A percentile compares a stretch with the other conserved stretches of the same genome.
phyloP scores from a whole-genome alignment of 2,113 vertebrate genomes.

The Semnornis frantzii region DNA sequence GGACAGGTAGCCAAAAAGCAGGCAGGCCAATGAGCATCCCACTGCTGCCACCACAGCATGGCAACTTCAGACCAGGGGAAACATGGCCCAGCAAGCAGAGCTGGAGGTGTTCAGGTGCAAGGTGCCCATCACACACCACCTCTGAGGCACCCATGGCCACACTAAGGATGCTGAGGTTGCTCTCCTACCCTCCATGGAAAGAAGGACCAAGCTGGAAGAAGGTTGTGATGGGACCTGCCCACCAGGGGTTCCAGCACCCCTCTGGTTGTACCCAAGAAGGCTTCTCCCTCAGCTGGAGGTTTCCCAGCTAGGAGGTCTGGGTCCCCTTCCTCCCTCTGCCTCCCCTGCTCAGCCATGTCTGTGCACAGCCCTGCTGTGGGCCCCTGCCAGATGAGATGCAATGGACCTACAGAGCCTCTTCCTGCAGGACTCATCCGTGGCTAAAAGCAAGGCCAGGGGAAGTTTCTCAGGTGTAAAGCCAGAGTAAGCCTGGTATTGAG shows the following conservation, averaged over 20 bases:
- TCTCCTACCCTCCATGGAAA: background rate
- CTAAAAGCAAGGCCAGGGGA: background rate
- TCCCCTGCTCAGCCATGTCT: background rate
- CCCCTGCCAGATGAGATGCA: background rate
- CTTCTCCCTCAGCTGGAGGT: background rate
- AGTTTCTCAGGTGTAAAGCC: background rate
- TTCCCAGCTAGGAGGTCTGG: background rate
- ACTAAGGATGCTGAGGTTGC: background rate
- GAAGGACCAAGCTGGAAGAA: background rate
- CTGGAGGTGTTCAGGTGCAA: background rate
- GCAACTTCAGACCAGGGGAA: background rate
- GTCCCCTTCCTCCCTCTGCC: background rate
- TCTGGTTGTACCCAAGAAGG: background rate
- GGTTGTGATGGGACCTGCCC: background rate
- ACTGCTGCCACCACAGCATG: background rate
- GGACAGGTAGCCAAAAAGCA: background rate
- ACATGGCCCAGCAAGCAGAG: background rate
- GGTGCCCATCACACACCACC: background rate
- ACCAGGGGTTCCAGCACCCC: background rate
- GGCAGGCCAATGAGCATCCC: background rate
- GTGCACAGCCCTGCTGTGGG: background rate
- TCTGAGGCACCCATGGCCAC: background rate
- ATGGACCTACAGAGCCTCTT: background rate
- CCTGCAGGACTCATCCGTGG: background rate
- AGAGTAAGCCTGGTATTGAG: background rate